Evolutionary conservation across 2,888 invertebrate genomes (phyloP), one percentile per base, ranked within the genome.

Genomic region (Microdon myrmicae): DNA sequence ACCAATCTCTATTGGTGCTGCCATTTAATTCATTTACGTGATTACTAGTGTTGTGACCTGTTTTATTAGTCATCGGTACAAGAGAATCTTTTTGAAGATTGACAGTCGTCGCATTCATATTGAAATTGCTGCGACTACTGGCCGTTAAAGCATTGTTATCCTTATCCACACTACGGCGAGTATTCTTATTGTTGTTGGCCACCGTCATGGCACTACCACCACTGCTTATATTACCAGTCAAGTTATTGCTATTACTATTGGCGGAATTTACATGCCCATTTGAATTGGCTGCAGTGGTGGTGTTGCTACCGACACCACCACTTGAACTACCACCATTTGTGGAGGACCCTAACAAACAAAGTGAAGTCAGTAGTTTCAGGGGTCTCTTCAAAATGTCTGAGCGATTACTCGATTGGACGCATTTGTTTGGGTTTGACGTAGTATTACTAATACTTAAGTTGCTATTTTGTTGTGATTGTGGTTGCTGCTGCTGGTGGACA

Each of bases 131-230:
- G 10, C 51, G 45, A 53, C 51, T 47, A 37, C 41, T 47, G 13
- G 29, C 16, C 28, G 58, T 16, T 41, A 47, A 26, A 28, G 16
- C 51, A 13, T 73, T 74, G 48, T 73, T 79, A 29, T 79, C 79
- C 68, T 79, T 79, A 66, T 80, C 79, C 68, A 74, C 68, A 69
- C 79, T 78, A 54, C 78, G 79, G 32, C 78, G 75, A 69, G 74
- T 75, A 68, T 72, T 76, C 68, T 75, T 74, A 31, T 68, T 71
- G 37, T 69, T 71, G 37, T 68, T 71, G 39, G 47, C 70, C 67
- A 13, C 48, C 39, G 16, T 64, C 48, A 60, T 44, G 67, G 70
- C 70, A 66, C 59, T 67, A 68, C 67, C 68, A 68, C 68, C 68
- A 51, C 67, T 67, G 34, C 39, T 59, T 29, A n/a, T n/a, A n/a